Conservation (phyloP, 2,113 vertebrate genomes). For the Chaetodon trifascialis region DNA sequence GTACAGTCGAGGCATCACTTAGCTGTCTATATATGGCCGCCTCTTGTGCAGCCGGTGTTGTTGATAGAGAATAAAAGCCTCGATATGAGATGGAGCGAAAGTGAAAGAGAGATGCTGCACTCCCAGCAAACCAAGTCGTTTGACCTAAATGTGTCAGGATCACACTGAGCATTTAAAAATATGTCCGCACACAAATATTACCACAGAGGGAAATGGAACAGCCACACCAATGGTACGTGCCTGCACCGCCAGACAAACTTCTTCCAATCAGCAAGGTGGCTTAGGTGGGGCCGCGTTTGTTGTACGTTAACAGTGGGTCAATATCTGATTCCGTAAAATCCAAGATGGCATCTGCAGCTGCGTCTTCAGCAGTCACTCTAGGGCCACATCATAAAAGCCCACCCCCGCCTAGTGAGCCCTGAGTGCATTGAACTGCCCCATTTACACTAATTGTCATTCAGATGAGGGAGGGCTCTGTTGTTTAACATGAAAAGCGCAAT, state of each 20-base stretch:
- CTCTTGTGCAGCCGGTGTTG: slow-evolving; percentile 8
- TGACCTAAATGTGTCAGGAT: slow-evolving; percentile 67
- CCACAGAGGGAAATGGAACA: neutral
- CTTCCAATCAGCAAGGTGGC: neutral
- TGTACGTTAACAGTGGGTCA: neutral
- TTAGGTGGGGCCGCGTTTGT: neutral
- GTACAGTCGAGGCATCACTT: neutral
- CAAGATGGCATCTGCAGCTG: slow-evolving; percentile 25
- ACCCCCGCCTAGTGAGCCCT: slow-evolving; percentile 17
- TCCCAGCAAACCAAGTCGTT: neutral
- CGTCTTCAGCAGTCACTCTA: slow-evolving; percentile 5
- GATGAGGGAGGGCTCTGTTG: slow-evolving; percentile 69
- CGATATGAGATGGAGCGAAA: slow-evolving; percentile 1
- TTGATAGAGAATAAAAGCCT: slow-evolving; percentile 26
- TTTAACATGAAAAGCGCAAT: slow-evolving; percentile 78
- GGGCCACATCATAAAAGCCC: slow-evolving; percentile 29
- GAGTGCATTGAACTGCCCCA: slow-evolving; percentile 44
- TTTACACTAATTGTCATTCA: slow-evolving; percentile 82
- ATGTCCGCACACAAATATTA: slow-evolving; percentile 25
- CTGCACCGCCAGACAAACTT: neutral
- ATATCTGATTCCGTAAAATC: slow-evolving; percentile 29
- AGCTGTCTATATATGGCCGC: slow-evolving; percentile 18
- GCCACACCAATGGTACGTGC: neutral
- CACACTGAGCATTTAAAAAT: slow-evolving; percentile 36
- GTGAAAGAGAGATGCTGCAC: slow-evolving; percentile 17